Evolutionary conservation across 2,797 vertebrate genomes (phyloP).

Genomic region (Pseudocheirus occidentalis): DNA sequence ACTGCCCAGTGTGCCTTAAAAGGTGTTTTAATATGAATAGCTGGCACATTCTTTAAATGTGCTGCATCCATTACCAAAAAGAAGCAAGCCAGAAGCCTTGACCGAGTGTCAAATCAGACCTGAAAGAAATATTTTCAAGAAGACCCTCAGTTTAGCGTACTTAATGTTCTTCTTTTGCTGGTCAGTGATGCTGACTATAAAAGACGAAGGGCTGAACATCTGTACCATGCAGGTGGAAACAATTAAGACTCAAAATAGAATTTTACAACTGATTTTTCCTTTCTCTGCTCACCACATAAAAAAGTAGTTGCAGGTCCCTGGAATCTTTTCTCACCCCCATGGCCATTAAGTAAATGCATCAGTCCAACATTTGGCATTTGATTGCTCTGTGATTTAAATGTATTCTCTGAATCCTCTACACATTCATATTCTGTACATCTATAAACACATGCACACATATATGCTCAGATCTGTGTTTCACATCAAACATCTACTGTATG

Average conservation of each 20-base stretch:
- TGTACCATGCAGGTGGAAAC: slow-evolving; percentile 79
- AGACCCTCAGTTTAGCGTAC: slow-evolving; percentile 38
- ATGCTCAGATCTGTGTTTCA: slow-evolving; percentile 85
- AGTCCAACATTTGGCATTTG: slow-evolving; percentile 70
- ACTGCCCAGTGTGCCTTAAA: slow-evolving; percentile 63
- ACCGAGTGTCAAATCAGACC: slow-evolving; percentile 64
- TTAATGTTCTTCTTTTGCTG: slow-evolving; percentile 39
- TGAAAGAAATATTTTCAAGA: slow-evolving; percentile 66
- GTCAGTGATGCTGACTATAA: slow-evolving; percentile 60
- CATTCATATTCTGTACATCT: slow-evolving; percentile 73
- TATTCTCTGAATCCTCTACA: slow-evolving; percentile 48
- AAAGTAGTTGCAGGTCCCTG: slow-evolving; percentile 77
- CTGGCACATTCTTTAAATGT: slow-evolving; percentile 45
- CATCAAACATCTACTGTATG: slow-evolving; percentile 94
- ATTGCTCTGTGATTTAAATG: slow-evolving; percentile 73
- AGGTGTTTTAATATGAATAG: slow-evolving; percentile 69
- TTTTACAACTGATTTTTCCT: slow-evolving; percentile 81
- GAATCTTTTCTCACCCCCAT: slow-evolving; percentile 74
- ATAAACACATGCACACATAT: slow-evolving; percentile 80
- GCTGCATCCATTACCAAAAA: slow-evolving; percentile 50
- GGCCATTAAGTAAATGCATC: slow-evolving; percentile 76
- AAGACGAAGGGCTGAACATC: slow-evolving; percentile 58
- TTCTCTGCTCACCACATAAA: slow-evolving; percentile 77
- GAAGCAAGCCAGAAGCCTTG: slow-evolving; percentile 63
- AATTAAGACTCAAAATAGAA: slow-evolving; percentile 81